Evolutionary conservation across 2,113 vertebrate genomes (phyloP).

Genomic region (Sceloporus undulatus): DNA sequence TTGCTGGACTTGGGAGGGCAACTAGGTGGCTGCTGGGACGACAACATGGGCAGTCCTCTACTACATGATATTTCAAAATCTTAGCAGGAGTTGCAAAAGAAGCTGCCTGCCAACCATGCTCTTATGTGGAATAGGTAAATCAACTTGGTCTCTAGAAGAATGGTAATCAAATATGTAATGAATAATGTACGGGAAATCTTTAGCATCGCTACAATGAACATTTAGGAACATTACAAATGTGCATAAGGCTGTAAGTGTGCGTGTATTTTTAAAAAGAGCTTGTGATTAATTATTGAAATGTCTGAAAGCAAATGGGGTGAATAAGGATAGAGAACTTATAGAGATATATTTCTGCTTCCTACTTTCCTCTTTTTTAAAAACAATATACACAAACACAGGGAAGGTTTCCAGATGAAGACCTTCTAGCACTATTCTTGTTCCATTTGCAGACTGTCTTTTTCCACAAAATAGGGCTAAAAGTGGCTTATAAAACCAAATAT

Average conservation of each 20-base stretch:
- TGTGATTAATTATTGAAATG: not conserved
- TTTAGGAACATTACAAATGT: not conserved
- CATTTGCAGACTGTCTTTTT: no score
- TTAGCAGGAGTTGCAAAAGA: not conserved
- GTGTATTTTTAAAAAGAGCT: not conserved
- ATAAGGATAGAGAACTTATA: not conserved
- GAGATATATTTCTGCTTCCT: not conserved
- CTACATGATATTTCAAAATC: not conserved
- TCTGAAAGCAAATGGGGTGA: not conserved
- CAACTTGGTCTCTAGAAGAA: not conserved
- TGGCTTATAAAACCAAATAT: no score
- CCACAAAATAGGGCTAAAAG: no score
- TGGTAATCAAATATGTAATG: not conserved
- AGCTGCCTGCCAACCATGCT: no score
- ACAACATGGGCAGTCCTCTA: no score
- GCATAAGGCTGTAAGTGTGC: no score
- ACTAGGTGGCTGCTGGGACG: no score
- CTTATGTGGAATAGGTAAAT: not conserved
- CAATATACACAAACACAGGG: not conserved
- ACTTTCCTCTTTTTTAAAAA: not conserved
- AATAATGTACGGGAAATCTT: not conserved
- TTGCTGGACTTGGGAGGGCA: no score
- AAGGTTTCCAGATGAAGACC: not conserved
- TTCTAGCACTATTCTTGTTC: not conserved
- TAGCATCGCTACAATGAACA: no score